Evolutionary conservation across 2,113 vertebrate species (phyloP), one percentile per base, ranked within the genome.

Genomic region (Hemiprocne comata): DNA sequence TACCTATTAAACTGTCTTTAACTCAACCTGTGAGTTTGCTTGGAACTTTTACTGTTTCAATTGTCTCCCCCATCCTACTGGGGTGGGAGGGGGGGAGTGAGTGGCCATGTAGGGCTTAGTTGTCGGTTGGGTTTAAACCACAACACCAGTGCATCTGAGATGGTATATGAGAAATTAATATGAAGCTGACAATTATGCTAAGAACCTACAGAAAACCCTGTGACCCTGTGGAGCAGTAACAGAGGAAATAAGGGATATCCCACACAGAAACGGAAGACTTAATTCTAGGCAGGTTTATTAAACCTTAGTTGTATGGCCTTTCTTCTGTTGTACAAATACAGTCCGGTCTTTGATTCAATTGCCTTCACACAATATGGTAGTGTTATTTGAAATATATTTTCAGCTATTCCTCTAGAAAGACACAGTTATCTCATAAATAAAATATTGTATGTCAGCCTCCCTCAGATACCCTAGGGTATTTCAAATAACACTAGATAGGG

Each of bases 61-160:
- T 57, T 57, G 25, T 36, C 26, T 57, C 26, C 14, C 12, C 9
- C 16, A 46, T 16, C 26, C 40, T 20, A 48, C 3, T 2, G 3
- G 8, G 2, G 12, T 42, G 10, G 12, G n/a, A n/a, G 28, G 8
- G 7, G 33, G 19, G 5, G 5, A 67, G 17, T 0, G 0, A 44
- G 14, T 5, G 1, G 9, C 6, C 33, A 6, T 36, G 14, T 40
- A 28, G 11, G 17, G 2, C 25, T 64, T 75, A 24, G 6, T 9
- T 34, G 9, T 9, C 1, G 6, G 3, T 13, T 58, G 20, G 33
- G 5, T 2, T 71, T 65, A 53, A 58, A 58, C 10, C 33, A 8
- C 4, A 5, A 7, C 8, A 57, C 12, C 29, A 46, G 6, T 66
- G 15, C 28, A 34, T 54, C n/a, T 74, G 34, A 54, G 29, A 55